A percentile compares a stretch with the other conserved stretches of the same genome.
Evolutionary conservation across 2,113 vertebrate genomes (phyloP).

Genomic region (Melanerpes formicivorus): DNA sequence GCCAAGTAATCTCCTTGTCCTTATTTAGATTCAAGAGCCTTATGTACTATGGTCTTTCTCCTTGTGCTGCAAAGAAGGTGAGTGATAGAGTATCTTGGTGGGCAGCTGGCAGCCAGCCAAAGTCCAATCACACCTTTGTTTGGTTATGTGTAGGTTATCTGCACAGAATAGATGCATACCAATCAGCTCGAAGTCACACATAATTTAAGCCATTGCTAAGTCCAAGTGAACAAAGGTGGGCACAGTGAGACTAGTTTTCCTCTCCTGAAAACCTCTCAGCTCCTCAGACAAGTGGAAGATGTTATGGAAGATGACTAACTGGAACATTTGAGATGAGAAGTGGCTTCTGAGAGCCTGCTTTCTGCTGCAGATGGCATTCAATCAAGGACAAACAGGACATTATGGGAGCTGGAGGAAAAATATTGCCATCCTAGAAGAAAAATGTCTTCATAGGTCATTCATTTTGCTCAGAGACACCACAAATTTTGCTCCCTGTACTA

Average conservation of each 20-base stretch:
- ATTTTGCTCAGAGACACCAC: neutral
- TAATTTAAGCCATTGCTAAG: neutral
- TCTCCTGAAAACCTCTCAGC: neutral
- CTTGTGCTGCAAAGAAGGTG: too few species aligned
- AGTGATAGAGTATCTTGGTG: neutral
- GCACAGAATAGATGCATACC: neutral
- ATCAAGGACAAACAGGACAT: neutral
- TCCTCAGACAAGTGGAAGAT: neutral
- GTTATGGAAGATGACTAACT: neutral
- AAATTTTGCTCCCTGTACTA: neutral
- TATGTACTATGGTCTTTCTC: too few species aligned
- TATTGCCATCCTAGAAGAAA: neutral
- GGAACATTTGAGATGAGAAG: neutral
- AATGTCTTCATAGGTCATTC: neutral
- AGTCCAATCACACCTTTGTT: neutral
- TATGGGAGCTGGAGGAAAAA: neutral
- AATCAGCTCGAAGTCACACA: neutral
- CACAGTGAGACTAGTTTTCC: neutral
- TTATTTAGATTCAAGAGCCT: too few species aligned
- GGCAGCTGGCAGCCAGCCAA: rapidly evolving
- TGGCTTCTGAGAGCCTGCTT: neutral
- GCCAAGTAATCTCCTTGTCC: too few species aligned
- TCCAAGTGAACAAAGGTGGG: neutral
- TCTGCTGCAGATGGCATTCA: neutral
- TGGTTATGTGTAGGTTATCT: neutral